Evolutionary conservation across 1,140 invertebrate species (phyloP), one percentile per base, ranked within the genome.

Genomic region (Lysiphlebus fabarum): DNA sequence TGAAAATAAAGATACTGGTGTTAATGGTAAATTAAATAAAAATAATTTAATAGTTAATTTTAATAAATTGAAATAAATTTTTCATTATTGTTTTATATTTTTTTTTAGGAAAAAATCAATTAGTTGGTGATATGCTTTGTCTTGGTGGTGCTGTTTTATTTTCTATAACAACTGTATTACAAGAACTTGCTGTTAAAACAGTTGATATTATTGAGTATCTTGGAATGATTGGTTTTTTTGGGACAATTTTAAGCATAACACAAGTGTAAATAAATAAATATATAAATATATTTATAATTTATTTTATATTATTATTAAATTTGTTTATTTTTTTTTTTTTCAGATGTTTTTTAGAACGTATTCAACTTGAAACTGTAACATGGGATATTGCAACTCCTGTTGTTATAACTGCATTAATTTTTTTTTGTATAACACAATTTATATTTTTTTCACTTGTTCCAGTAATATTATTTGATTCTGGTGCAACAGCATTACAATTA

Each of bases 41-140:
- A 42, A 61, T 53, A 55, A 62, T 37, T 60, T 55, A 37, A 8
- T 64, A 55, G 49, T 10, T 38, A 48, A 53, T 41, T 7, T 55
- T 56, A 40, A 26, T 36, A n/a, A n/a, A n/a, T n/a, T n/a, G n/a
- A n/a, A n/a, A n/a, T n/a, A n/a, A n/a, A n/a, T n/a, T n/a, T n/a
- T n/a, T n/a, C n/a, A n/a, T n/a, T n/a, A 43, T 48, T 38, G 45
- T 57, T 62, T 58, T 55, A 63, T 63, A 8, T 47, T 66, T 53
- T 62, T 57, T 81, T 82, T 44, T 72, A 91, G 90, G 88, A 36
- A 87, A 86, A 72, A 90, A 91, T 74, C 86, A 87, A 63, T 77
- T 92, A 10, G 83, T 92, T 4, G 92, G 92, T 14, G 92, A 94
- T 72, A 86, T 94, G 84, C 77, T 95, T 7, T 91, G 90, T 69